A percentile compares a stretch with the other conserved stretches of the same genome.
Evolutionary conservation across 2,797 vertebrate species (phyloP).

Genomic region (Muscicapa striata): DNA sequence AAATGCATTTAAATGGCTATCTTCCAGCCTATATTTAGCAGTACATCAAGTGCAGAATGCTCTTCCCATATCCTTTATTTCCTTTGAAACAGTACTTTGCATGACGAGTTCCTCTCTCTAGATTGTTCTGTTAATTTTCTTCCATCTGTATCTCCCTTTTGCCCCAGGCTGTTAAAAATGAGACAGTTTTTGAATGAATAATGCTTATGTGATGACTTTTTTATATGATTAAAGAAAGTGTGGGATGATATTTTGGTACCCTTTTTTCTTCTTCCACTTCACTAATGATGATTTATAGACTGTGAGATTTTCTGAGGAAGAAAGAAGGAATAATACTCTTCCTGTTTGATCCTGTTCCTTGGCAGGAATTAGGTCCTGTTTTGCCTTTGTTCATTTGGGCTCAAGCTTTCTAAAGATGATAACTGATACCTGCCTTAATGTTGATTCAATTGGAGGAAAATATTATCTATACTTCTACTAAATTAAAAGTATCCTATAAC

Average conservation of each 20-base stretch:
- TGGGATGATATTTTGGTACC: slow-evolving; percentile 54
- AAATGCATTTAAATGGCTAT: slow-evolving; percentile 14
- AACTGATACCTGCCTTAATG: not conserved
- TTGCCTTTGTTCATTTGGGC: not conserved
- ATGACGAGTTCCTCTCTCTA: slow-evolving; percentile 32
- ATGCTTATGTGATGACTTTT: slow-evolving; percentile 57
- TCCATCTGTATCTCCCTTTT: slow-evolving; percentile 42
- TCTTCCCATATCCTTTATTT: slow-evolving; percentile 31
- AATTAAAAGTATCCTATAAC: not conserved
- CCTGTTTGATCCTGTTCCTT: not conserved
- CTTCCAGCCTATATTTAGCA: slow-evolving; percentile 44
- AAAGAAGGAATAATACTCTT: not conserved
- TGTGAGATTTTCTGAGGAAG: not conserved
- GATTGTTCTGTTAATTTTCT: slow-evolving; percentile 53
- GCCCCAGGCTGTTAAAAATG: slow-evolving; percentile 50
- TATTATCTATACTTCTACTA: not conserved
- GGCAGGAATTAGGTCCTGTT: not conserved
- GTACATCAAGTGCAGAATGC: not conserved
- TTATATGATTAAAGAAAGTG: slow-evolving; percentile 50
- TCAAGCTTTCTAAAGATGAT: not conserved
- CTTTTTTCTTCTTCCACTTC: not conserved
- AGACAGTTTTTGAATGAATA: slow-evolving; percentile 62
- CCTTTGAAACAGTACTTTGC: slow-evolving; percentile 39
- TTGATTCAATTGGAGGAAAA: not conserved
- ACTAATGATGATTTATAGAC: slow-evolving; percentile 40